Conservation (phyloP, 2,113 vertebrate species). For the Siniperca knerii region DNA sequence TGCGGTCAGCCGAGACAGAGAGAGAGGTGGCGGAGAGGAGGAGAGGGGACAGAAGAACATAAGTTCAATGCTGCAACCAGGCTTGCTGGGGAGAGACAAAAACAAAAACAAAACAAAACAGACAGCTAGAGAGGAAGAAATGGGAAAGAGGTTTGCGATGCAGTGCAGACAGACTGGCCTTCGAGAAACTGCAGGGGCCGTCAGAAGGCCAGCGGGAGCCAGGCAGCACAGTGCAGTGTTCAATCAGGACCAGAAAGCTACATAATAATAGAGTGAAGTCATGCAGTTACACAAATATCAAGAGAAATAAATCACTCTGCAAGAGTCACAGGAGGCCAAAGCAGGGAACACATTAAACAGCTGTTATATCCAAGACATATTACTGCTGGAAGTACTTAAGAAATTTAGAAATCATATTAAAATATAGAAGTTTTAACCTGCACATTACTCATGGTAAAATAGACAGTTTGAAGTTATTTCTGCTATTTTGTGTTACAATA, state of each 20-base stretch:
- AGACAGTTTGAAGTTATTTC: background rate
- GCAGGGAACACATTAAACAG: slow-evolving; percentile 50
- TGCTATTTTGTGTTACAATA: background rate
- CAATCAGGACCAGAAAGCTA: slow-evolving; percentile 64
- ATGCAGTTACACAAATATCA: slow-evolving; percentile 77
- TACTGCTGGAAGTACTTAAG: slow-evolving; percentile 12
- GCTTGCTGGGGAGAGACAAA: slow-evolving; percentile 48
- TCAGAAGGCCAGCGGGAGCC: slow-evolving; percentile 66
- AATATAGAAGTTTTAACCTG: background rate
- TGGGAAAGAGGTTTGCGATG: slow-evolving; percentile 45
- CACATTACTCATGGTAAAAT: background rate
- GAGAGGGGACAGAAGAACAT: slow-evolving; percentile 24
- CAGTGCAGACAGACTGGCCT: slow-evolving; percentile 58
- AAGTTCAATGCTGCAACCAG: slow-evolving; percentile 50
- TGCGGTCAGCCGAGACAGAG: slow-evolving; percentile 55
- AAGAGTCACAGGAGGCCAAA: slow-evolving; percentile 52
- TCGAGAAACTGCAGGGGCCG: slow-evolving; percentile 59
- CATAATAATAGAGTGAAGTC: slow-evolving; percentile 66
- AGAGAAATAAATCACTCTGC: slow-evolving; percentile 53
- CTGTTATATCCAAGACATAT: slow-evolving; percentile 18
- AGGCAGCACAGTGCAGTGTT: slow-evolving; percentile 57
- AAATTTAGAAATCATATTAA: slow-evolving; percentile 8
- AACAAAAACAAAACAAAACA: background rate
- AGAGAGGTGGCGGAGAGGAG: slow-evolving; percentile 9
- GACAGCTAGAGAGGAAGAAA: slow-evolving; percentile 22